Percentiles rank a stretch among this genome's conserved stretches.
phyloP scores from a whole-genome alignment of 2,888 invertebrate species.

The Xestia sexstrigata region DNA sequence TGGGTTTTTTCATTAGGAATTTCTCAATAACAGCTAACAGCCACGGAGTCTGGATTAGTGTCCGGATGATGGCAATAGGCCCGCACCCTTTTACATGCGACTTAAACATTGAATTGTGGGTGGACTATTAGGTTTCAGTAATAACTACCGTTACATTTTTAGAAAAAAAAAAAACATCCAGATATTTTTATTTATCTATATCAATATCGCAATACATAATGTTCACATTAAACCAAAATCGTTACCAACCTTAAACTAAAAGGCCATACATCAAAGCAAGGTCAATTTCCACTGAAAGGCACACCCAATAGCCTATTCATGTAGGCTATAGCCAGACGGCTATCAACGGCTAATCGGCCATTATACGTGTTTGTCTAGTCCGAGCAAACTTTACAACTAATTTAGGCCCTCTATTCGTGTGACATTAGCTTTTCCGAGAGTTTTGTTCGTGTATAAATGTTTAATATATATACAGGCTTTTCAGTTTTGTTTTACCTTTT shows the following conservation, averaged over 20 bases:
- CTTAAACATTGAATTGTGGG: too few species aligned
- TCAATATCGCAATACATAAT: neutral
- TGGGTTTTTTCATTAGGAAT: too few species aligned
- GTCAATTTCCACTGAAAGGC: slow-evolving; percentile 8
- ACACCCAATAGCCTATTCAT: slow-evolving; percentile 32
- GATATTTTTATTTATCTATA: too few species aligned
- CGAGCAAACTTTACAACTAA: slow-evolving; percentile 37
- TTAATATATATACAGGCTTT: neutral
- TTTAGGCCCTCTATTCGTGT: slow-evolving; percentile 15
- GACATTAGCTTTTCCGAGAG: neutral
- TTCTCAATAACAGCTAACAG: too few species aligned
- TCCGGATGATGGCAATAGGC: too few species aligned
- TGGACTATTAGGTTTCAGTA: too few species aligned
- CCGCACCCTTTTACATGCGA: too few species aligned
- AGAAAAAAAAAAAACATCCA: too few species aligned
- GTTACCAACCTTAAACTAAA: neutral
- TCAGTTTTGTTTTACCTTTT: too few species aligned
- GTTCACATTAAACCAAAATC: neutral
- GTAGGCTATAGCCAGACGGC: neutral
- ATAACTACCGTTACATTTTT: too few species aligned
- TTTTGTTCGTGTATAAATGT: neutral
- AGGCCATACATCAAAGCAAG: slow-evolving; percentile 16
- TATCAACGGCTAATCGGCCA: slow-evolving; percentile 33
- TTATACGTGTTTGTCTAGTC: slow-evolving; percentile 41
- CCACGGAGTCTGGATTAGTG: too few species aligned